Evolutionary conservation across 2,888 invertebrate genomes (phyloP), one percentile per base, ranked within the genome.

Genomic region (Sipha maydis): DNA sequence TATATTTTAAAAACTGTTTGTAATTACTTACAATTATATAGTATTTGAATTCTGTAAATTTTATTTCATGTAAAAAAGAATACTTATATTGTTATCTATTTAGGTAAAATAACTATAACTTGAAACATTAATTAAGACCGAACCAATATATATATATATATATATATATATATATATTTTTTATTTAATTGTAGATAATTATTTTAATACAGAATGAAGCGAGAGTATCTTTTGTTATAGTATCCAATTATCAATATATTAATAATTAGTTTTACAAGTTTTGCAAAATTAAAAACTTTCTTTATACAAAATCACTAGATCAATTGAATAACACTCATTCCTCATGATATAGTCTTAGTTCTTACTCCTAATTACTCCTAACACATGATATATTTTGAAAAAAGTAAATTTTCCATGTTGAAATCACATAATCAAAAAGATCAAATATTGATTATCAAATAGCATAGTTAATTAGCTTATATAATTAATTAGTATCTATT

Each of bases 301-400:
- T 9, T 41, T 41, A 41, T 77, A 67, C 48, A 67, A 77, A 67
- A 41, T 25, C 38, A 61, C 56, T 76, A 41, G 21, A 85, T 67
- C 28, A 28, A 34, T 82, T 69, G 8, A 85, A 85, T 77, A 85
- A 85, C 75, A 85, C 76, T 77, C 76, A 85, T 77, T 85, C 41
- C 41, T 31, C 31, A 41, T 41, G 77, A 41, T 73, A 34, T 61
- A 84, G 84, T 76, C 84, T 84, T 84, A 84, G 56, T 84, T 83
- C 75, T 83, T 84, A 76, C 75, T 76, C 84, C 84, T 84, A 83
- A 61, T 83, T 84, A 76, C 75, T 76, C 84, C 84, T 84, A 83
- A 61, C 61, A 38, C 75, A 61, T 84, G 38, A 38, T 76, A 61
- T 28, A 76, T 28, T 38, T n/a, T 61, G 38, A 71, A 31, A n/a